These are phyloP conservation scores for Mimumesa dahlbomi DNA, from an alignment of 2,888 invertebrate genomes.

Conservation along the genomic window DNA sequence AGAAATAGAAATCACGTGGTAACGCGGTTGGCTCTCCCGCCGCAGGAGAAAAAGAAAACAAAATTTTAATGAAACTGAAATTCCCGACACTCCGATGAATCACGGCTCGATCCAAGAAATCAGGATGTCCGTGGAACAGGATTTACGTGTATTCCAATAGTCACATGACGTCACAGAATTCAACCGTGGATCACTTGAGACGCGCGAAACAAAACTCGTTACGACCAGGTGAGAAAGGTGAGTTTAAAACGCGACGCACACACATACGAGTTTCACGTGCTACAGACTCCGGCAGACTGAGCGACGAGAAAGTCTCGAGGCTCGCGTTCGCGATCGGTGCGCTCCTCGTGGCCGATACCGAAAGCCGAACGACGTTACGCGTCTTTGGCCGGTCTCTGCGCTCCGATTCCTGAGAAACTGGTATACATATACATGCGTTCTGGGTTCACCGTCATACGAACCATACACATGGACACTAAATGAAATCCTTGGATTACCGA, in stretches of 20 bases:
- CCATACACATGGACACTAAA: too few relatives aligned
- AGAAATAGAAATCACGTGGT: constrained; percentile 51
- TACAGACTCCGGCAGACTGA: constrained; percentile 75
- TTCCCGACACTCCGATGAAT: too few relatives aligned
- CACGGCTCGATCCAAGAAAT: too few relatives aligned
- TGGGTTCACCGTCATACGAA: too few relatives aligned
- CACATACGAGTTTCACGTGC: constrained; percentile 59
- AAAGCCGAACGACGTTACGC: constrained; percentile 30
- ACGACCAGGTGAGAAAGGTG: not conserved
- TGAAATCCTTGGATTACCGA: too few relatives aligned
- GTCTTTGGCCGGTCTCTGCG: constrained; percentile 47
- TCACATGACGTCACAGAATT: constrained; percentile 6
- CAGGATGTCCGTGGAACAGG: not conserved
- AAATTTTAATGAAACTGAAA: too few relatives aligned
- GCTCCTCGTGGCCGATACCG: constrained; percentile 63
- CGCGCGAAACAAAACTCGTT: not conserved
- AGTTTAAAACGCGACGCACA: constrained; percentile 4
- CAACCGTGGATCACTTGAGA: not conserved
- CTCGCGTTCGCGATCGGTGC: constrained; percentile 68
- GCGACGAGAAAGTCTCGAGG: constrained; percentile 60
- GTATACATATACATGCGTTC: constrained; percentile 12
- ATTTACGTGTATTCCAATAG: not conserved
- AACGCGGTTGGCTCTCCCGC: constrained; percentile 21
- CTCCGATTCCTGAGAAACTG: constrained; percentile 53
- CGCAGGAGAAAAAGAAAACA: not conserved